These are phyloP conservation scores for Hoplostethus mediterraneus DNA, from an alignment of 2,797 vertebrate genomes.

Conservation along the genomic window DNA sequence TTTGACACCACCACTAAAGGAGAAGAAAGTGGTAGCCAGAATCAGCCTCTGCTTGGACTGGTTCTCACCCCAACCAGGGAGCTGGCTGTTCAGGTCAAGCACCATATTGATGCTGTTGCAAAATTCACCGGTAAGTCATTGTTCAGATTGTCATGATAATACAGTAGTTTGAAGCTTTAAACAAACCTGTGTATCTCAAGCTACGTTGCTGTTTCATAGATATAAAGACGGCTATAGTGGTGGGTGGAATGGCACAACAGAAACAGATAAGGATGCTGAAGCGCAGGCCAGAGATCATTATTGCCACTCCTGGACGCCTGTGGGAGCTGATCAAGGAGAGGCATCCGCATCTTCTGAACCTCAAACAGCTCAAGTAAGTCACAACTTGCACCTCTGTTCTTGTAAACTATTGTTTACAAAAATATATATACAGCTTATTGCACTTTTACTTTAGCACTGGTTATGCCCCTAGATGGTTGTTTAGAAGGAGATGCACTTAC, in stretches of 20 bases:
- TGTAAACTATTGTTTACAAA: no score
- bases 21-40: conserved; percentile 29
- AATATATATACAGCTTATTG: no score
- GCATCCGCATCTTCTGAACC: conserved; percentile 90
- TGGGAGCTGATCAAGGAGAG: conserved; percentile 95
- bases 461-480: no score
- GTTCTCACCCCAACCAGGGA: conserved; percentile 96
- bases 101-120: conserved; percentile 95
- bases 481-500: no score
- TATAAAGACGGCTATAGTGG: conserved; percentile 92
- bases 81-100: conserved; percentile 96
- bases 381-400: neutral
- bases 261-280: conserved; percentile 93
- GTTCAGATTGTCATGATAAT: accelerated
- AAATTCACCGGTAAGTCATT: conserved; percentile 90
- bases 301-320: conserved; percentile 95
- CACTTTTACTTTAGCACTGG: no score
- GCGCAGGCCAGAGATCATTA: conserved; percentile 91
- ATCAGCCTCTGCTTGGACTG: conserved; percentile 90
- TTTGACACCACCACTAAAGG: neutral
- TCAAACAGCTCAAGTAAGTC: conserved; percentile 90
- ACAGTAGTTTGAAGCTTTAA: neutral
- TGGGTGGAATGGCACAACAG: conserved; percentile 95
- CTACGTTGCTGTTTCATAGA: conserved; percentile 77
- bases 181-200: neutral